Evolutionary conservation across 1,140 invertebrate species (phyloP).

Genomic region (Psilanteris sp.): DNA sequence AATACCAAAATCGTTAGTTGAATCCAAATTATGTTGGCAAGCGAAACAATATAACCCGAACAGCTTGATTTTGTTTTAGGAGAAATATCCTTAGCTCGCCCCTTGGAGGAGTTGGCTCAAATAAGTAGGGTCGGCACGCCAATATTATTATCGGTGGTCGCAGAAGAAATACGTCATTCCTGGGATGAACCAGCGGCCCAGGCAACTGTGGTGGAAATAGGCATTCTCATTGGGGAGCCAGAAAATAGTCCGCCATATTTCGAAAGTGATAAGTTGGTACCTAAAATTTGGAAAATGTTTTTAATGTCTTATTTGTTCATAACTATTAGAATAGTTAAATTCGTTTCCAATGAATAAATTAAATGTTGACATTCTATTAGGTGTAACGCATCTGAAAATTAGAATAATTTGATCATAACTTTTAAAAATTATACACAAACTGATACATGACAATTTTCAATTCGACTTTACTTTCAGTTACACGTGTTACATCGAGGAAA

Average conservation of each 20-base stretch:
- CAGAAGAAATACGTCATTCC: slow-evolving; percentile 87
- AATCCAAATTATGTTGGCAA: too few relatives aligned
- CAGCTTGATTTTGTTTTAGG: slow-evolving; percentile 80
- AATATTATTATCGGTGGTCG: slow-evolving; percentile 89
- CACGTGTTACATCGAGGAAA: slow-evolving; percentile 88
- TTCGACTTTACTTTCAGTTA: slow-evolving; percentile 83
- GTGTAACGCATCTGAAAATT: too few relatives aligned
- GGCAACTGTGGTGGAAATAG: slow-evolving; percentile 88
- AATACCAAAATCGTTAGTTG: too few relatives aligned
- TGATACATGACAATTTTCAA: too few relatives aligned
- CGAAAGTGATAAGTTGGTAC: slow-evolving; percentile 85
- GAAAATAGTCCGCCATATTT: slow-evolving; percentile 88
- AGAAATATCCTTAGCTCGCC: slow-evolving; percentile 86
- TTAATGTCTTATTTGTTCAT: too few relatives aligned
- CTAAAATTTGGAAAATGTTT: slow-evolving; percentile 49
- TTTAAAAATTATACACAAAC: too few relatives aligned
- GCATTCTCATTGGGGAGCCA: slow-evolving; percentile 87
- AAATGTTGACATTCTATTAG: too few relatives aligned
- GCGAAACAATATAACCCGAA: too few relatives aligned
- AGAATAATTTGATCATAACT: too few relatives aligned
- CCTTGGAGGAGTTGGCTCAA: slow-evolving; percentile 87
- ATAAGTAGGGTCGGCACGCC: slow-evolving; percentile 89
- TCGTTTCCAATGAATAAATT: too few relatives aligned
- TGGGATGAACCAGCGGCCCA: slow-evolving; percentile 87
- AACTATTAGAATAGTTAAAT: too few relatives aligned